Evolutionary conservation across 2,888 invertebrate species (phyloP).

Genomic region (Colostygia pectinataria): DNA sequence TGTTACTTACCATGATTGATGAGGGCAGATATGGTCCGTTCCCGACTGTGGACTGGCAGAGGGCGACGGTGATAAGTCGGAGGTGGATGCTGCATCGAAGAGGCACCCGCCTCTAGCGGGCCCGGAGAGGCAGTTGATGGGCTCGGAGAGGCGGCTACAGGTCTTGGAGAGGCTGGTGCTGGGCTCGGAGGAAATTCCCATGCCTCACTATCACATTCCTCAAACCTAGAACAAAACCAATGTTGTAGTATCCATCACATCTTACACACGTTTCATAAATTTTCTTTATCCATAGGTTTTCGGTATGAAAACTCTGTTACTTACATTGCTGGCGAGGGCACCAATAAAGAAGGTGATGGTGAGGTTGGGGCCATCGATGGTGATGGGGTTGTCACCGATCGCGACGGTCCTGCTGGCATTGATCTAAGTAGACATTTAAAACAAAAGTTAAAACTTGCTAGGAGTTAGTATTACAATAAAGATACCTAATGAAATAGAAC

Average conservation of each 20-base stretch:
- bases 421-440: slow-evolving; percentile 11
- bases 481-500: slow-evolving; percentile 5
- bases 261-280: too few species aligned
- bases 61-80: slow-evolving; percentile 2
- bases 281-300: slow-evolving; percentile 2
- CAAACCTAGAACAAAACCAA: slow-evolving; percentile 17
- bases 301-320: slow-evolving; percentile 8
- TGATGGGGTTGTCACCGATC: not conserved
- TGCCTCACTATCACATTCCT: slow-evolving; percentile 8
- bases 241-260: slow-evolving; percentile 12
- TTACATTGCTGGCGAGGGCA: slow-evolving; percentile 13
- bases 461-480: slow-evolving; percentile 9
- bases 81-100: too few species aligned
- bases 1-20: too few species aligned
- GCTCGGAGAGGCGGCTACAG: too few species aligned
- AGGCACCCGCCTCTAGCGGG: too few species aligned
- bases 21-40: too few species aligned
- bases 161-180: slow-evolving; percentile 1
- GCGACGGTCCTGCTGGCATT: slow-evolving; percentile 9
- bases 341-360: slow-evolving; percentile 6
- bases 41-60: not conserved
- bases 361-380: slow-evolving; percentile 4
- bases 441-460: slow-evolving; percentile 12
- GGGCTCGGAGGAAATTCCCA: slow-evolving; percentile 2
- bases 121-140: too few species aligned